Conservation (phyloP, 1,140 invertebrate genomes). For the Capitella teleta region DNA sequence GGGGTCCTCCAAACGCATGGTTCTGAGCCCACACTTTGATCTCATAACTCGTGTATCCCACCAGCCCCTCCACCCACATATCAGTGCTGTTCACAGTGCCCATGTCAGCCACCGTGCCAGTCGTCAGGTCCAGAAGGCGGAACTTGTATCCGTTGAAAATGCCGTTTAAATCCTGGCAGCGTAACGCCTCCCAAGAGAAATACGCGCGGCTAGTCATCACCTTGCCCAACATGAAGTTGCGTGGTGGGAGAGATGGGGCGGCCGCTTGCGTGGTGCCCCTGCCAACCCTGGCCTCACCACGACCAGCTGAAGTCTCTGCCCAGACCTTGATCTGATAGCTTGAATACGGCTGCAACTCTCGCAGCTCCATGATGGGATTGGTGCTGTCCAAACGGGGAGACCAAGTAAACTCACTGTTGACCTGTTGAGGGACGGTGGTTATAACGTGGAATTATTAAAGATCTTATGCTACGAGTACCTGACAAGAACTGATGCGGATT, state of each 20-base stretch:
- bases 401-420: no score
- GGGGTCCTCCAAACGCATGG: slow-evolving; percentile 6
- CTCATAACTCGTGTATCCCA: slow-evolving; percentile 9
- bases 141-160: background rate
- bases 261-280: background rate
- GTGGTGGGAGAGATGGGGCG: background rate
- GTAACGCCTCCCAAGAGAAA: background rate
- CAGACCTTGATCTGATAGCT: slow-evolving; percentile 6
- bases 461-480: no score
- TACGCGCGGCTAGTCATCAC: background rate
- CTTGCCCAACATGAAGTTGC: background rate
- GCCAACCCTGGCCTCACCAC: background rate
- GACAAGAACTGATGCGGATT: no score
- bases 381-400: no score
- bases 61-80: background rate
- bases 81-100: slow-evolving; percentile 2
- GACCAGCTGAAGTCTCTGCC: slow-evolving; percentile 3
- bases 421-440: no score
- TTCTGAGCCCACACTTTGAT: slow-evolving; percentile 4
- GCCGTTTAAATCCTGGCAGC: background rate
- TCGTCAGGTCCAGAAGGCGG: background rate
- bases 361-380: no score
- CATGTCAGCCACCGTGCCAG: background rate
- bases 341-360: background rate
- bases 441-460: no score